Base-by-base conservation (phyloP, 2,888 invertebrate species). In the Eutolmus rufibarbis region DNA sequence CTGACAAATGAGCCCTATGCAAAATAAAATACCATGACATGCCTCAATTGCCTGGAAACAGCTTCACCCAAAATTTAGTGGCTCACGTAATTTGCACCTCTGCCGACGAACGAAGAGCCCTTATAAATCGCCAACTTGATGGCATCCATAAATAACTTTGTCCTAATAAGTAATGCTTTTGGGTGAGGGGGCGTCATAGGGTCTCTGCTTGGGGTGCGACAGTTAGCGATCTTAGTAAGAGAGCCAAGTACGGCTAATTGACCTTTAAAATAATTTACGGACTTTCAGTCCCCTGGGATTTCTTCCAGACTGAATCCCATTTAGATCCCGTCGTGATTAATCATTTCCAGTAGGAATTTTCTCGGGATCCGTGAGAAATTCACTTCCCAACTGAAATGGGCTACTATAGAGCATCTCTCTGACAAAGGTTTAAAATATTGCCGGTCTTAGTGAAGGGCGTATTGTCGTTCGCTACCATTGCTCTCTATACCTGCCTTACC, bases 211-310 rank as follows among this genome's bases (percentile, higher is more conserved):
- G 66, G 66, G 12, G 66, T 23, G 66, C 66, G 66, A 66, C 23
- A 66, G 66, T 66, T 66, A 66, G 66, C 28, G 66, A 66, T 66
- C 23, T 66, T 23, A 66, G 66, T 66, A 66, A 66, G 28, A 66
- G 66, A 23, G 23, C 66, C 23, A 66, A 66, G 31, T 46, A 28
- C 19, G 51, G 79, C 23, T 79, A 79, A 79, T 79, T 79, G 79
- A 51, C 79, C 40, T 51, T 79, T 79, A 79, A 79, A 79, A 79
- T 79, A 79, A 79, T 79, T 79, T 79, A 79, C 79, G 51, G 51
- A 46, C 51, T 79, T 28, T 46, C 79, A 79, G 23, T 79, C 23
- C 51, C 31, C 31, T 14, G 28, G 37, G 43, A 78, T 46, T 23
- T 31, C 51, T 79, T 14, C 79, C n/a, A 79, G 51, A 79, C 51